Conservation (phyloP, 1,140 invertebrate species). For the Ylistrum balloti region DNA sequence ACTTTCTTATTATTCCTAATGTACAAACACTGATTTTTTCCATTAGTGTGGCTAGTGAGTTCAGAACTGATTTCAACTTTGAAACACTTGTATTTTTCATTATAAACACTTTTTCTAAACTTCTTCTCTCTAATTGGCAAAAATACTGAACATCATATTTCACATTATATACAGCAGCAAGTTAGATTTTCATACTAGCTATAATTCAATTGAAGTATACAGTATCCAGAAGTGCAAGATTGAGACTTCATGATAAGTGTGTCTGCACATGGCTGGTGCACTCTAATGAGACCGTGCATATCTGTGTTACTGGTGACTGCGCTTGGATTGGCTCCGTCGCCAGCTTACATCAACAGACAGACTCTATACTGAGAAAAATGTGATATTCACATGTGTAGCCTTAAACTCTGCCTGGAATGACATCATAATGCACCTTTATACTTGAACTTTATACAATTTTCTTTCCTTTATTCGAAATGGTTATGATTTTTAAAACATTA, state of each 20-base stretch:
- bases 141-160: not conserved
- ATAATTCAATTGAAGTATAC: conserved; percentile 7
- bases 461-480: not conserved
- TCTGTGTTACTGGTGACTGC: not conserved
- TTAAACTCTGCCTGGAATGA: not conserved
- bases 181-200: conserved; percentile 21
- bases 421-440: not conserved
- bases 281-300: conserved; percentile 2
- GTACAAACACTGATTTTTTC: not conserved
- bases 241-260: conserved; percentile 1
- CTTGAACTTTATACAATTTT: not conserved
- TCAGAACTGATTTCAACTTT: not conserved
- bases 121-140: conserved; percentile 20
- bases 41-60: not conserved
- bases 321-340: not conserved
- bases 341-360: not conserved
- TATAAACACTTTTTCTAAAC: conserved; percentile 3
- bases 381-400: conserved; percentile 2
- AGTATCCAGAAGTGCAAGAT: not conserved
- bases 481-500: not conserved
- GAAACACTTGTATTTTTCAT: not conserved
- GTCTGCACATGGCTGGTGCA: conserved; percentile 1
- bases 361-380: conserved; percentile 8
- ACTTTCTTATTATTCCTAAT: not conserved
- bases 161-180: conserved; percentile 18